Evolutionary conservation across 2,888 invertebrate species (phyloP).

Genomic region (Furcula furcula): DNA sequence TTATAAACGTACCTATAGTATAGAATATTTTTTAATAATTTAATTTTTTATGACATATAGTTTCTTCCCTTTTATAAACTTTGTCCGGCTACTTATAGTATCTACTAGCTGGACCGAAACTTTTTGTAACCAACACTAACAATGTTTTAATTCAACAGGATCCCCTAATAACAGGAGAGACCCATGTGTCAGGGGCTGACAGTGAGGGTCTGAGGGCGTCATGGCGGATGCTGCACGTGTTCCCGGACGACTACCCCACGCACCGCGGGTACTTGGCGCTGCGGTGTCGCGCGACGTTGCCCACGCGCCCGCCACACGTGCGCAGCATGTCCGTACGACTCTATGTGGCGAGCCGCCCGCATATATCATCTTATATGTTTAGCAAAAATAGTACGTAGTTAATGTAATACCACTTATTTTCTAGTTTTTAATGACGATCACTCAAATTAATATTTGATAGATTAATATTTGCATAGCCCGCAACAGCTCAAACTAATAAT

Average conservation of each 20-base stretch:
- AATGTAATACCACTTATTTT: no score
- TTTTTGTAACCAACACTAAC: no score
- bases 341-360: slow-evolving; percentile 65
- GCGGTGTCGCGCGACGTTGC: slow-evolving; percentile 63
- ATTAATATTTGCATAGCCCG: no score
- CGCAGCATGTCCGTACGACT: slow-evolving; percentile 72
- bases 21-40: no score
- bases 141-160: slow-evolving; percentile 42
- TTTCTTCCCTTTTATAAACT: no score
- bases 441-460: no score
- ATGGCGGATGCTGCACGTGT: slow-evolving; percentile 70
- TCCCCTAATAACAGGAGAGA: slow-evolving; percentile 61
- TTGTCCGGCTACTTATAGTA: no score
- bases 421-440: no score
- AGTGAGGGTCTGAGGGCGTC: slow-evolving; percentile 68
- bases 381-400: slow-evolving; percentile 74
- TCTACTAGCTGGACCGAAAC: no score
- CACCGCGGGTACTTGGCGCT: slow-evolving; percentile 67
- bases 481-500: no score
- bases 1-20: no score
- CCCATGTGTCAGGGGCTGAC: slow-evolving; percentile 67
- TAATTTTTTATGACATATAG: no score
- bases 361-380: slow-evolving; percentile 75
- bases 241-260: slow-evolving; percentile 67
- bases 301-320: slow-evolving; percentile 59